Evolutionary conservation across 2,888 invertebrate species (phyloP).

Genomic region (Chaetogeoica ovagalla): DNA sequence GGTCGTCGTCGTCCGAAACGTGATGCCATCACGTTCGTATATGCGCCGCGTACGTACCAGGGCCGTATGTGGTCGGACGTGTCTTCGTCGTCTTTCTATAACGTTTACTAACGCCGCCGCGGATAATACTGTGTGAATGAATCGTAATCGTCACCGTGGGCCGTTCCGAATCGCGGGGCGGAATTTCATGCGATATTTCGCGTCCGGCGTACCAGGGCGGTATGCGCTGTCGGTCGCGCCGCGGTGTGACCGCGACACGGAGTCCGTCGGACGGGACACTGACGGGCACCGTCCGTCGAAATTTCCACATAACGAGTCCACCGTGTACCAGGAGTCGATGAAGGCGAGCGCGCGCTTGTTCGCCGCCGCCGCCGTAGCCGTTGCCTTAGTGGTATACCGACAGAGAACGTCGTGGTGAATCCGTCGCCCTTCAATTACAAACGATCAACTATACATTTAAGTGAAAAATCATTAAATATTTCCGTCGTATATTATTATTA

Average conservation of each 20-base stretch:
- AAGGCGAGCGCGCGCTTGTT: neutral
- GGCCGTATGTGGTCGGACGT: too few relatives aligned
- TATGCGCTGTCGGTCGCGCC: neutral
- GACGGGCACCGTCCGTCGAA: neutral
- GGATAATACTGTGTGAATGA: too few relatives aligned
- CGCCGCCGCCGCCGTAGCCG: too few relatives aligned
- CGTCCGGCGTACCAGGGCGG: conserved; percentile 29
- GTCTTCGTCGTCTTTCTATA: too few relatives aligned
- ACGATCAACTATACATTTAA: too few relatives aligned
- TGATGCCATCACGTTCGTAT: conserved; percentile 7
- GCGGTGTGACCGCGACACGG: neutral
- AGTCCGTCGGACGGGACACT: neutral
- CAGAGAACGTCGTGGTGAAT: too few relatives aligned
- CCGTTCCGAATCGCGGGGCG: conserved; percentile 5
- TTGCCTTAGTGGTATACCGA: too few relatives aligned
- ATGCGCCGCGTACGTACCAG: conserved; percentile 35
- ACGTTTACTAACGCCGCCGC: too few relatives aligned
- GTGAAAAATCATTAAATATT: too few relatives aligned
- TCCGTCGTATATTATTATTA: too few relatives aligned
- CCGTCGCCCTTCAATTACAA: too few relatives aligned
- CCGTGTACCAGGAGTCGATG: conserved; percentile 17
- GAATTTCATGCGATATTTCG: conserved; percentile 49
- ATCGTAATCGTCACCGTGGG: neutral
- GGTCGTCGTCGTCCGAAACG: conserved; percentile 2
- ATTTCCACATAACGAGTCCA: conserved; percentile 48